Evolutionary conservation across 2,113 vertebrate genomes (phyloP), one percentile per base, ranked within the genome.

Genomic region (Dasyurus viverrinus): DNA sequence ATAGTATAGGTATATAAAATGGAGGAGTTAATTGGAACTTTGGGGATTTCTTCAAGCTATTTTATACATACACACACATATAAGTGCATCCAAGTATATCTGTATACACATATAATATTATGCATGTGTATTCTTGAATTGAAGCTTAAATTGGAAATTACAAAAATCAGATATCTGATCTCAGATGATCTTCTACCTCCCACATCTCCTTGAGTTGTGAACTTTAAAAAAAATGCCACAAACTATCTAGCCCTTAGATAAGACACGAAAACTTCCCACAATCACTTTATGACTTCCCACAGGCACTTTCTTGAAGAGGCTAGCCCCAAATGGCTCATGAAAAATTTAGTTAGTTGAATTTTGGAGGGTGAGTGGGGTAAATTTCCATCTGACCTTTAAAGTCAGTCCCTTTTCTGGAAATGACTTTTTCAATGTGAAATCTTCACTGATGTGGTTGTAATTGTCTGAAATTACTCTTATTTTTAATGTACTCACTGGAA

Each of bases 391-490:
- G 95, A 55, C 19, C 50, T 97, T 98, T 97, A 90, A 76, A 93
- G 0, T 26, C 54, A 95, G 57, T 92, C n/a, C 60, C 95, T 97
- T 95, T 97, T 97, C 96, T 90, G 55, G 94, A 91, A 90, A 3
- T 94, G 91, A 95, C 93, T 97, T 95, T 98, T 97, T 97, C n/a
- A 60, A 27, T 53, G 52, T 93, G 93, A 95, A 97, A 93, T 96
- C 90, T 91, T 92, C 53, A 90, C 91, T 95, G 50, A 94, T 91
- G 84, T 95, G 96, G 96, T 94, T 92, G 92, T 95, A 60, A 92
- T 96, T 94, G 89, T 89, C 90, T 90, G 76, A 89, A 95, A 12
- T n/a, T 95, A 92, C 96, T 98, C 94, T 97, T 12, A 94, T 97
- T 98, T 98, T 92, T 90, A 68, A 55, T 89, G 42, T 60, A 53